Evolutionary conservation across 1,140 invertebrate genomes (phyloP).

Genomic region (Thrips palmi): DNA sequence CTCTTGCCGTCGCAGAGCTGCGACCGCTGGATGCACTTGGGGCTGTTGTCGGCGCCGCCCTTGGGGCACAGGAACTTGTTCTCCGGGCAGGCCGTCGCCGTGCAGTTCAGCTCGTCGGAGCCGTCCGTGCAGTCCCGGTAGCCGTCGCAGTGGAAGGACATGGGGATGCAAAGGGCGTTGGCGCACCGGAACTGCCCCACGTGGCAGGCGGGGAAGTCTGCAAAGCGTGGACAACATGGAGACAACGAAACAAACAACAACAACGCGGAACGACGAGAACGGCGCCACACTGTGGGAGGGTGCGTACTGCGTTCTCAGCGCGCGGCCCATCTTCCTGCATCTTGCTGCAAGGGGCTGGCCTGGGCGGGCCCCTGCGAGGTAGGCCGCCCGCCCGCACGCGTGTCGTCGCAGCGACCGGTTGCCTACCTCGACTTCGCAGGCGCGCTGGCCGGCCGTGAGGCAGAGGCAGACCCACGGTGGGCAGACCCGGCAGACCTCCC

Average conservation of each 20-base stretch:
- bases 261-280: neutral
- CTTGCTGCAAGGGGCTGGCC: no score
- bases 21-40: constrained; percentile 71
- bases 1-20: constrained; percentile 77
- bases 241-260: constrained; percentile 8
- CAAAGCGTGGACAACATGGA: no score
- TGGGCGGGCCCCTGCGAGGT: no score
- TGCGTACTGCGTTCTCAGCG: no score
- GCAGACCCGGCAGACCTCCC: no score
- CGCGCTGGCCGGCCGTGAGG: no score
- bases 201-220: constrained; percentile 79
- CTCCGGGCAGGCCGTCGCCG: constrained; percentile 70
- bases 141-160: constrained; percentile 62
- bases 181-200: constrained; percentile 82
- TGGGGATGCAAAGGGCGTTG: constrained; percentile 82
- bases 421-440: no score
- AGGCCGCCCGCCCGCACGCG: no score
- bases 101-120: constrained; percentile 80
- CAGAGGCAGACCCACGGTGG: no score
- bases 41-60: constrained; percentile 41
- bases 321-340: no score
- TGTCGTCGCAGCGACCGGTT: no score
- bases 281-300: no score
- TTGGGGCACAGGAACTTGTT: constrained; percentile 82
- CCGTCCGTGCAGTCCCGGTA: constrained; percentile 72